phyloP scores from a whole-genome alignment of 2,888 invertebrate genomes.

The Carterocephalus palaemon region DNA sequence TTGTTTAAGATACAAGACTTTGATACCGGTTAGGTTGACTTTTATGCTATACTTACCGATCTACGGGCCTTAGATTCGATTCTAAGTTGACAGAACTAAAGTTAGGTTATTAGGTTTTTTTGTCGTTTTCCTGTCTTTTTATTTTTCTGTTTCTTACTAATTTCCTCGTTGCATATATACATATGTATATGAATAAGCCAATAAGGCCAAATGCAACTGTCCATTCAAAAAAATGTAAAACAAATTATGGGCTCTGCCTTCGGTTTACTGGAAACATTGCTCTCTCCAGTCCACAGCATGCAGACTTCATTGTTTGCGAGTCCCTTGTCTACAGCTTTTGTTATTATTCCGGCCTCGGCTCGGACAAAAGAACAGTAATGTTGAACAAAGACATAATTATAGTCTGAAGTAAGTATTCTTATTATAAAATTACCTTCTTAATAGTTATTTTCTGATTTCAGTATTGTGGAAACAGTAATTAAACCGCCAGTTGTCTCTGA shows the following conservation, averaged over 20 bases:
- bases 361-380: constrained; percentile 63
- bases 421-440: constrained; percentile 14
- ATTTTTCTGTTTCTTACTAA: too few species aligned
- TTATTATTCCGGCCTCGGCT: constrained; percentile 57
- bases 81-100: too few species aligned
- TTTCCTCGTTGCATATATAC: too few species aligned
- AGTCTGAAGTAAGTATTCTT: constrained; percentile 45
- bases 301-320: constrained; percentile 70
- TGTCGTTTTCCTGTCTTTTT: too few species aligned
- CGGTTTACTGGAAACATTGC: constrained; percentile 45
- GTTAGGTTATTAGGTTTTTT: too few species aligned
- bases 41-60: too few species aligned
- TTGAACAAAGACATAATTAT: constrained; percentile 71
- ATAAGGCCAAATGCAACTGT: too few species aligned
- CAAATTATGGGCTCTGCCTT: background rate
- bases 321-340: constrained; percentile 61
- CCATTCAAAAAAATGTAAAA: too few species aligned
- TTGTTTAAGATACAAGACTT: too few species aligned
- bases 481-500: constrained; percentile 2
- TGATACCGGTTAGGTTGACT: too few species aligned
- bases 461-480: constrained; percentile 12
- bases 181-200: too few species aligned
- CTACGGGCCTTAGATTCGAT: too few species aligned
- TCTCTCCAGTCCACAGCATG: constrained; percentile 52
- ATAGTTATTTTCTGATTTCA: constrained; percentile 8